Evolutionary conservation across 1,140 invertebrate species (phyloP), one percentile per base, ranked within the genome.

Genomic region (Drosophila pallidifrons): DNA sequence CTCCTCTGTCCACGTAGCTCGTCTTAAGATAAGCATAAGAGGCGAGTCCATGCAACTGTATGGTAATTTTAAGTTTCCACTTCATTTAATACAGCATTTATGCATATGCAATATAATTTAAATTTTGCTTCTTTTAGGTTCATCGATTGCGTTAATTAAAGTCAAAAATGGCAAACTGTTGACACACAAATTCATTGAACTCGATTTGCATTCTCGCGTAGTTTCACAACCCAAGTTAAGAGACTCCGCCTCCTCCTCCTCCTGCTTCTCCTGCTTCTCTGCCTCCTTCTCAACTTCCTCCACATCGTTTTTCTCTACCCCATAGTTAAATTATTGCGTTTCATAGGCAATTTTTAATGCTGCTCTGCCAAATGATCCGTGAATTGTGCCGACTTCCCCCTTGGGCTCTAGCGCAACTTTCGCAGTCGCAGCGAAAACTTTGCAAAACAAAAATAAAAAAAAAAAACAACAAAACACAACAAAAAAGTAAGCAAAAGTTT

Each of bases 161-260:
- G 35, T 3, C 47, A 77, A 75, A 83, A 75, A 73, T 79, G 66
- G 60, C 65, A 88, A 82, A 76, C 66, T 77, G 70, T 87, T 87
- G 83, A 88, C 83, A 88, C 80, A 82, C 59, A 88, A 88, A 87
- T 67, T 80, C 83, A 80, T 83, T 88, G 83, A 88, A 87, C 83
- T 83, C 80, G 52, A 41, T 80, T 72, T 64, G 66, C 59, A 70
- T 80, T 71, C 76, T 54, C 16, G 25, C 63, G 45, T 43, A 72
- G 15, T 51, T 57, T 20, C 68, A 45, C 38, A 58, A 38, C 10
- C 11, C 20, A 58, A 77, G 80, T 78, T 73, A 83, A 82, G 80
- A 64, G 78, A 67, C 81, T 20, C 20, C 15, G 3, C 16, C 16
- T 20, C 47, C 20, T 5, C 3, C 11, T 7, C 46, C 54, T 35